Evolutionary conservation across 2,888 invertebrate species (phyloP).

Genomic region (Eubasilissa splendida): DNA sequence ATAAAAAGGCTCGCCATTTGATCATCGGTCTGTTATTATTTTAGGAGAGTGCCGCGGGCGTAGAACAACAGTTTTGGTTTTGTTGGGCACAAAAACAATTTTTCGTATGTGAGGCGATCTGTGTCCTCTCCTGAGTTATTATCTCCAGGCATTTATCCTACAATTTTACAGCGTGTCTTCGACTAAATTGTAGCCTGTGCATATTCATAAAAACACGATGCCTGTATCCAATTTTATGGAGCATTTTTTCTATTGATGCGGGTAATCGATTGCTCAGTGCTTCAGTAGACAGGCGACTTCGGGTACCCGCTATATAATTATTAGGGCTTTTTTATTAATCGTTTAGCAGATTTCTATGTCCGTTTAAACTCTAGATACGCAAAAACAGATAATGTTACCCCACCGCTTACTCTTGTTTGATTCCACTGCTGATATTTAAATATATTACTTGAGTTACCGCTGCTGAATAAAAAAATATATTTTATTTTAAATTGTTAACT

Average conservation of each 20-base stretch:
- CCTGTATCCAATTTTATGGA: not conserved
- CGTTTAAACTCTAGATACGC: no score
- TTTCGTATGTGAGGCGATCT: constrained; percentile 45
- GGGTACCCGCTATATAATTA: no score
- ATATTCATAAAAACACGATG: not conserved
- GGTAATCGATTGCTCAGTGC: constrained; percentile 7
- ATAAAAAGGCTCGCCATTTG: constrained; percentile 54
- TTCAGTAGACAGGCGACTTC: not conserved
- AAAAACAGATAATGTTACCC: no score
- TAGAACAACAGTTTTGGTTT: constrained; percentile 49
- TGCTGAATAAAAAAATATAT: no score
- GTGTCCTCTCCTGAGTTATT: constrained; percentile 41
- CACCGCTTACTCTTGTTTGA: no score
- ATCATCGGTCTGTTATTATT: constrained; percentile 57
- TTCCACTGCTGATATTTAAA: no score
- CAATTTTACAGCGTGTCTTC: constrained; percentile 47
- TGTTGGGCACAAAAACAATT: constrained; percentile 37
- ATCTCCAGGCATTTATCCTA: constrained; percentile 45
- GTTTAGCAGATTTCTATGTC: no score
- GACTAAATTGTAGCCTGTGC: constrained; percentile 35
- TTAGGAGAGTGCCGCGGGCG: constrained; percentile 54
- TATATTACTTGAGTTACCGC: no score
- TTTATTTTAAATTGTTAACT: no score
- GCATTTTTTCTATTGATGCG: constrained; percentile 10
- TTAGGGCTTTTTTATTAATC: not conserved